These are phyloP conservation scores for Drosophila austrosaltans DNA, from an alignment of 2,888 invertebrate species.

Conservation along the genomic window DNA sequence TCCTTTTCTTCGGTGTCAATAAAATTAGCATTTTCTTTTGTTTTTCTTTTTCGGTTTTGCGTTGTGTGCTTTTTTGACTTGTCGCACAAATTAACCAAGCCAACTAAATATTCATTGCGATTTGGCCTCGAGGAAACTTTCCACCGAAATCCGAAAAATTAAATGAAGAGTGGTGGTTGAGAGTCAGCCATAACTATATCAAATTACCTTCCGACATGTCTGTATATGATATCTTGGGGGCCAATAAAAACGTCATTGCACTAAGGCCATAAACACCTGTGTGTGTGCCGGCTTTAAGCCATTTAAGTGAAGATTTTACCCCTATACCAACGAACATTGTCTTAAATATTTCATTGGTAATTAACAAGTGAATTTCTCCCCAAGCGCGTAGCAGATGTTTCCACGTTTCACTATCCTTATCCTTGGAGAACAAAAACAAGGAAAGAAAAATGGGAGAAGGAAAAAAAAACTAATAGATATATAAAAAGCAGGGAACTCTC, in stretches of 20 bases:
- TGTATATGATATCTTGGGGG: conserved; percentile 40
- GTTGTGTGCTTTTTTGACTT: conserved; percentile 57
- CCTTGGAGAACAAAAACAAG: conserved; percentile 2
- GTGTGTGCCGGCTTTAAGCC: background rate
- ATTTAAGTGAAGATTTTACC: background rate
- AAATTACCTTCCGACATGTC: conserved; percentile 70
- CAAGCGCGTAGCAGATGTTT: conserved; percentile 43
- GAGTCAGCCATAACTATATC: conserved; percentile 66
- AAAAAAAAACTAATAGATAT: no score
- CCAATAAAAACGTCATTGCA: conserved; percentile 53
- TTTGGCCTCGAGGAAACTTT: conserved; percentile 30
- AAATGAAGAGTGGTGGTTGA: conserved; percentile 26
- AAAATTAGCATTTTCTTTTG: conserved; percentile 79
- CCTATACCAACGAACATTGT: background rate
- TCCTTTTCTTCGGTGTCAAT: conserved; percentile 73
- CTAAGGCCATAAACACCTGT: conserved; percentile 55
- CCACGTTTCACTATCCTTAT: background rate
- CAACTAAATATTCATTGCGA: conserved; percentile 78
- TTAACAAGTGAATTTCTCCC: conserved; percentile 73
- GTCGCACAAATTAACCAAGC: conserved; percentile 73
- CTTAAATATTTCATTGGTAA: conserved; percentile 75
- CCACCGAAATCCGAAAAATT: conserved; percentile 17
- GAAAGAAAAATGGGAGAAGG: background rate
- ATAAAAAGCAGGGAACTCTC: background rate
- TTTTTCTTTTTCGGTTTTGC: conserved; percentile 48